phyloP scores from a whole-genome alignment of 1,140 invertebrate species.

The Chironomus tepperi region DNA sequence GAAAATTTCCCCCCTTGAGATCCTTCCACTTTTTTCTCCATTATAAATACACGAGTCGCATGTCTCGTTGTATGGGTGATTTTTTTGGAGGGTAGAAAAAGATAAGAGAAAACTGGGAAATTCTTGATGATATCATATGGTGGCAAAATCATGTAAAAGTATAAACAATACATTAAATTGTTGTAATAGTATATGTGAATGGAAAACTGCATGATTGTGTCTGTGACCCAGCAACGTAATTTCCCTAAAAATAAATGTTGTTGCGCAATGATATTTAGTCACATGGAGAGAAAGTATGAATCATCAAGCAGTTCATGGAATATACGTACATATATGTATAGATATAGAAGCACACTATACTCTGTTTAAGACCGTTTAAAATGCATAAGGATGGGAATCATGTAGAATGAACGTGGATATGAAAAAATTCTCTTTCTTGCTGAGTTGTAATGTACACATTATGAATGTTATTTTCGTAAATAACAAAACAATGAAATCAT shows the following conservation, averaged over 20 bases:
- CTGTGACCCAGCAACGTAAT: neutral
- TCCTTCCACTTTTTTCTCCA: too few species aligned
- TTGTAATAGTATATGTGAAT: neutral
- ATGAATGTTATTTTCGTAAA: neutral
- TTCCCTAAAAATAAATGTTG: conserved; percentile 3
- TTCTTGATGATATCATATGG: neutral
- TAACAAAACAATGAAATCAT: conserved; percentile 17
- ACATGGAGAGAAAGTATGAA: conserved; percentile 22
- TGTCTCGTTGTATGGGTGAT: neutral
- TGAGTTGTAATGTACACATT: conserved; percentile 18
- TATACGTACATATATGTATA: neutral
- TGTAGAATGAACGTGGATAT: neutral
- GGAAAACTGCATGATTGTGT: neutral
- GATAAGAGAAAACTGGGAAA: neutral
- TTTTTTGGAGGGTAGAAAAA: neutral
- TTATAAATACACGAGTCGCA: too few species aligned
- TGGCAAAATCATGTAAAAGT: conserved; percentile 11
- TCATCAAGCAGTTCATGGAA: conserved; percentile 17
- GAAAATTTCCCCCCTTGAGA: neutral
- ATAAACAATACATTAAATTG: conserved; percentile 19
- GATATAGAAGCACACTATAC: neutral
- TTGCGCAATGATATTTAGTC: conserved; percentile 19
- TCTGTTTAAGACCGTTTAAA: neutral
- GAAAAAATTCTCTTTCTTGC: conserved; percentile 17
- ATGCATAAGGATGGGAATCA: neutral